Percentiles rank a stretch among this genome's conserved stretches.
Conservation (phyloP, 30 jellyfish, hydroid and myxozoan species). For the Hydra vulgaris region DNA sequence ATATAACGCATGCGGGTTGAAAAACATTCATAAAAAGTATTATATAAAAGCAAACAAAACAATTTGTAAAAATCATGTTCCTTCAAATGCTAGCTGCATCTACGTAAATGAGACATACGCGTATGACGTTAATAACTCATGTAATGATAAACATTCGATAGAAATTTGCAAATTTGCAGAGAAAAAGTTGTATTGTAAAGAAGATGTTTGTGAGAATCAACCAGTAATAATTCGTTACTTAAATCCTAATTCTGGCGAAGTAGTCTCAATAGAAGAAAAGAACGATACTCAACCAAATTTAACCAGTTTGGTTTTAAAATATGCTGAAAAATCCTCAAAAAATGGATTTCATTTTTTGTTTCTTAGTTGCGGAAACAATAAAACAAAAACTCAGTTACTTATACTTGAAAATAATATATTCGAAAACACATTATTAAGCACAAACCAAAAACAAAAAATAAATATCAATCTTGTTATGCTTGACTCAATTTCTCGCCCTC, state of each 20-base stretch:
- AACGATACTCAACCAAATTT: not conserved
- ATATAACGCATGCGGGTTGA: not conserved
- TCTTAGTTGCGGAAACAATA: conserved; percentile 17
- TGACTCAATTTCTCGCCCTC: conserved; percentile 80
- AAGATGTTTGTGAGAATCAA: not conserved
- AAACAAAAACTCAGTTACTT: conserved; percentile 12
- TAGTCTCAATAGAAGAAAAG: not conserved
- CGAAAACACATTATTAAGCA: not conserved
- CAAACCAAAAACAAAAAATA: not conserved
- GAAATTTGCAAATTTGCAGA: not conserved
- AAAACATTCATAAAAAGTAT: not conserved
- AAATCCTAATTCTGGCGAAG: not conserved
- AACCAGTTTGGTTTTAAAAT: not conserved
- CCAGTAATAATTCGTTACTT: not conserved
- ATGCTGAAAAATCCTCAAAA: conserved; percentile 6
- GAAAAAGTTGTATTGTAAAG: not conserved
- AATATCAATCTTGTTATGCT: conserved; percentile 48
- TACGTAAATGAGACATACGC: not conserved
- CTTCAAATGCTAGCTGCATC: not conserved
- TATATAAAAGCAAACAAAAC: not conserved
- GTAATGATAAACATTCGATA: not conserved
- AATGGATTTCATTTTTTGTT: conserved; percentile 14
- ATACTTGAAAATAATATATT: not conserved
- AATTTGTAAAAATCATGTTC: not conserved
- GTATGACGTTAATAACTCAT: not conserved